Base-by-base conservation (phyloP, 92 coral and sea anemone species). In the Epizoanthus scotinus region DNA sequence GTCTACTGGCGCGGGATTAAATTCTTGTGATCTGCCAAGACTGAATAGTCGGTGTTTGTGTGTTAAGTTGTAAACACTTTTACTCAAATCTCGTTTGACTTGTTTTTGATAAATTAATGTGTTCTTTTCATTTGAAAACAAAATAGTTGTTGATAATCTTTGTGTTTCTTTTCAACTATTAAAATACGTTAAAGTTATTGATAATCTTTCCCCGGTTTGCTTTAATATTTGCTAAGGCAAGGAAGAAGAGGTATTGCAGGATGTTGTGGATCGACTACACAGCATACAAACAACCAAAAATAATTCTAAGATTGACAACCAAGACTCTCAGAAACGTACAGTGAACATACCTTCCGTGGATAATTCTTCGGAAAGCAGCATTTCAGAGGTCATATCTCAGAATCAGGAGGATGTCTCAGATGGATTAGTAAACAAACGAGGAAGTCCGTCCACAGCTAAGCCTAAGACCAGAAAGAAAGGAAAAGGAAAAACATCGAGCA, bases 211-310 rank as follows among this genome's bases (percentile, higher is more conserved):
- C 40, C 40, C 40, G 40, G 17, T 20, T n/a, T 12, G 68, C 15
- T 12, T 36, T 26, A 63, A 7, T 36, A 63, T 14, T 15, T 75
- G 13, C 0, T 74, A 57, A 75, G 81, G 81, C 44, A 75, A 22
- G 29, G 63, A 58, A 24, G 68, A 75, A 38, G 68, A 75, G 40
- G 81, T 59, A n/a, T 59, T 75, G 19, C 81, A 75, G 40, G 60
- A 66, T 7, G 55, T 75, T 22, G 56, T 75, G 54, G 66, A 59
- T 34, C 38, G 68, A 75, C 55, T 75, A 22, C 81, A 75, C 18
- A 36, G 38, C 61, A 67, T 40, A n/a, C 68, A 75, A 34, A 75
- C 63, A 19, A 36, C 55, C 21, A 58, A 52, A 75, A 58, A 14
- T 8, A 38, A 53, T 7, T 59, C 67, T 22, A 38, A 40, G 36